Percentiles rank a stretch among this genome's conserved stretches.
phyloP scores from a whole-genome alignment of 2,888 invertebrate species.

The Helobdella robusta region DNA sequence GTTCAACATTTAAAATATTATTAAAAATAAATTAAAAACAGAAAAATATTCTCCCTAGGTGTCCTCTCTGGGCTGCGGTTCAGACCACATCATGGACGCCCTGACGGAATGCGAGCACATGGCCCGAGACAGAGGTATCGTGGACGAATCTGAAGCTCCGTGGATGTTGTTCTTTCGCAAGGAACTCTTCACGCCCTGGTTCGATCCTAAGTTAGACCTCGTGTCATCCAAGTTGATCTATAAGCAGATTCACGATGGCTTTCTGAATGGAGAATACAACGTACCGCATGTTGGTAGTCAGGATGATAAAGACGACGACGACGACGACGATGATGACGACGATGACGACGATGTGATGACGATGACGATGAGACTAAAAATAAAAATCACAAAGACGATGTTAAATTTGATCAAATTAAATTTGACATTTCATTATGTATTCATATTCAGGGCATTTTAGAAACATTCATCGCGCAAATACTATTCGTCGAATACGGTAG shows the following conservation, averaged over 20 bases:
- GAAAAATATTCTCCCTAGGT: conserved; percentile 30
- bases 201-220: conserved; percentile 30
- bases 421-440: not conserved
- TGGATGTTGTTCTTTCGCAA: conserved; percentile 36
- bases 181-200: conserved; percentile 36
- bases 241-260: conserved; percentile 33
- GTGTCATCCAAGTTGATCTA: conserved; percentile 34
- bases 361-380: not conserved
- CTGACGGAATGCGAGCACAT: conserved; percentile 37
- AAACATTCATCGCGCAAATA: conserved; percentile 12
- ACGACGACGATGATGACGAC: not conserved
- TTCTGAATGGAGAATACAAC: conserved; percentile 32
- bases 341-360: not conserved
- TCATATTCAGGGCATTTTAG: not conserved
- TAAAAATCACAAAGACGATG: not conserved
- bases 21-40: not conserved
- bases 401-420: not conserved
- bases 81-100: conserved; percentile 38
- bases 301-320: not conserved
- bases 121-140: conserved; percentile 25
- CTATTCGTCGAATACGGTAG: conserved; percentile 24
- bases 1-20: not conserved
- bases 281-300: conserved; percentile 18
- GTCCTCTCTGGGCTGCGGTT: conserved; percentile 36
- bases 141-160: conserved; percentile 31